Base-by-base conservation (phyloP, 1,140 invertebrate genomes). In the Drosophila obscura region DNA sequence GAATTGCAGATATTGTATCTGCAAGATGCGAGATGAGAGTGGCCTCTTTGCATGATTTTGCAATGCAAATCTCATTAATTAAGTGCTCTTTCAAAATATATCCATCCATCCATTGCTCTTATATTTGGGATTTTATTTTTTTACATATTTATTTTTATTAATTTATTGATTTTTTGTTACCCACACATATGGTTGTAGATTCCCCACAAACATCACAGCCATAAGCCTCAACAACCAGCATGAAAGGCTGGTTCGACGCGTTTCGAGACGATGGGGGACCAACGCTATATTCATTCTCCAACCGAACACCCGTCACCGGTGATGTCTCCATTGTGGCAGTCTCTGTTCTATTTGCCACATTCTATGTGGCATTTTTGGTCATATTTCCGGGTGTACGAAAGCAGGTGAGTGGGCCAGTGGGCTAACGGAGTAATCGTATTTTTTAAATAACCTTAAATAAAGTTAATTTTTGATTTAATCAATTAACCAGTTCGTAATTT, bases 301-400 rank as follows among this genome's bases (percentile, higher is more conserved):
- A 99, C 93, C 94, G 97, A 69, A 99, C 97, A 9, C 95, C 98
- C 5, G 98, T 98, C 73, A 97, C 96, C 11, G 97, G 96, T 2
- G 98, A 99, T 92, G 95, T 98, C 26, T 95, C 95, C 22, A 94
- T 96, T 66, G 95, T 98, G 77, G 95, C 96, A 44, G 95, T 98
- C 55, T 96, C 97, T 56, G 94, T 98, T 46, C 94, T 97, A 46
- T 98, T 98, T 92, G 94, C 95, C 79, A 98, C 97, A 57, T 93
- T 98, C 64, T 98, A 97, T 92, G 92, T 98, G 49, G 97, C 97
- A 28, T 98, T 99, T 92, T 94, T 99, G 66, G 95, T 98, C 80
- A 96, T 99, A 77, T 97, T 98, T 92, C 98, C 98, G 43, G 98
- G 98, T 62, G 96, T 99, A 76, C 94, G 97, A 72, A 98, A 98